Base-by-base conservation (phyloP, 2,113 vertebrate species). In the Indicator indicator region DNA sequence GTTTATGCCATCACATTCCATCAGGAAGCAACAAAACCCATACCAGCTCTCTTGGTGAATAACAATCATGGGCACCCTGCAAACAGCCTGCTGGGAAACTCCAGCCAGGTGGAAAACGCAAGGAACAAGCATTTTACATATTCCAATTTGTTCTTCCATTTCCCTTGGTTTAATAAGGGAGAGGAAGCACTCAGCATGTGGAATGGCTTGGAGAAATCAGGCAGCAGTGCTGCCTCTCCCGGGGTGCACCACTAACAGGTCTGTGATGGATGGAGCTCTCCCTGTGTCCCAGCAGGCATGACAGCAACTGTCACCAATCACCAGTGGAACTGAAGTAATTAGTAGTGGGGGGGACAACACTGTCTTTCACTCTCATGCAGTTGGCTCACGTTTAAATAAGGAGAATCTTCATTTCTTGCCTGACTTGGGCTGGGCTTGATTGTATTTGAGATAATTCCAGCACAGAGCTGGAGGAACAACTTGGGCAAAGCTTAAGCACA, bases 61-160 rank as follows among this genome's bases (percentile, higher is more conserved):
- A 50, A 62, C 74, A 76, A 3, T 19, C 63, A 85, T 1, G 46
- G 77, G 58, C 55, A 69, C 11, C 59, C 77, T 3, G 1, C 58
- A 79, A 59, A 40, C 5, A 73, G 50, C 55, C 77, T 62, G 5
- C 33, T 4, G 13, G 78, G 44, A 70, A 60, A 60, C 0, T 2
- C 33, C 91, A 93, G 83, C 79, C 79, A 48, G 60, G 63, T 24
- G 74, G 63, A 83, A 95, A 94, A 73, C 15, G 56, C 74, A 33
- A 73, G 74, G 15, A 59, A 83, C 4, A 11, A 75, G 63, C 36
- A 42, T 58, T 94, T 81, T 74, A 28, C 71, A 38, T 56, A 64
- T 77, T 88, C 36, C 64, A 71, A 32, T 77, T 90, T 93, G 60
- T 88, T 80, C 85, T 95, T 65, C 82, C n/a, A 17, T 73, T 82